Evolutionary conservation across 2,113 vertebrate genomes (phyloP).

Genomic region (Sorex araneus): DNA sequence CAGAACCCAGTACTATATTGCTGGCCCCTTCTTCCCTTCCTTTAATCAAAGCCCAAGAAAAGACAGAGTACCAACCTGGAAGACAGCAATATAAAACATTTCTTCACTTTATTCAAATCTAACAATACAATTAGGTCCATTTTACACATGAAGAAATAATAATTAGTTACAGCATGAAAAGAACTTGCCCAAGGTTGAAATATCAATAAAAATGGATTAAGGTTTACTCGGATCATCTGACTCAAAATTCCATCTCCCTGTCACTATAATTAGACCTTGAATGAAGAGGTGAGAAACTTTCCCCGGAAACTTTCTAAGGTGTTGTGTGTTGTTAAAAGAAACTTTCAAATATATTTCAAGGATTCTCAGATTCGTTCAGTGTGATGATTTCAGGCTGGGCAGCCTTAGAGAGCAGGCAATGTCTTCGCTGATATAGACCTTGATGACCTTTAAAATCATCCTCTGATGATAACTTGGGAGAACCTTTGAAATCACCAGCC

Average conservation of each 20-base stretch:
- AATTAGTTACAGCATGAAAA: conserved; percentile 29
- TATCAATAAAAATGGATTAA: not conserved
- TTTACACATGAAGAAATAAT: conserved; percentile 8
- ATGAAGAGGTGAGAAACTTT: not conserved
- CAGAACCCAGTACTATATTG: too few relatives aligned
- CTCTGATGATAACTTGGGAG: not conserved
- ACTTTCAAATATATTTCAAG: not conserved
- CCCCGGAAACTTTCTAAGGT: not conserved
- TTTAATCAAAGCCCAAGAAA: conserved; percentile 34
- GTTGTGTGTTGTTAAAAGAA: conserved; percentile 14
- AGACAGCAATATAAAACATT: not conserved
- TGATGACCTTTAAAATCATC: not conserved
- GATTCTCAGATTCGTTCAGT: not conserved
- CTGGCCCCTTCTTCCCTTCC: not conserved
- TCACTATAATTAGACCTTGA: not conserved
- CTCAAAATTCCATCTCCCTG: not conserved
- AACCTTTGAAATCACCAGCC: not conserved
- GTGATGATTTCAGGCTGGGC: not conserved
- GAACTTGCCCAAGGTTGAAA: conserved; percentile 10
- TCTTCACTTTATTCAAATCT: conserved; percentile 22
- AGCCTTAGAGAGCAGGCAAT: not conserved
- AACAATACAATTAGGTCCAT: not conserved
- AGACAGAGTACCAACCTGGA: not conserved
- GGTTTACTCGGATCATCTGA: not conserved
- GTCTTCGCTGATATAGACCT: not conserved